These are phyloP conservation scores for Eulemur rufifrons DNA, from an alignment of 2,113 vertebrate species.

Conservation along the genomic window DNA sequence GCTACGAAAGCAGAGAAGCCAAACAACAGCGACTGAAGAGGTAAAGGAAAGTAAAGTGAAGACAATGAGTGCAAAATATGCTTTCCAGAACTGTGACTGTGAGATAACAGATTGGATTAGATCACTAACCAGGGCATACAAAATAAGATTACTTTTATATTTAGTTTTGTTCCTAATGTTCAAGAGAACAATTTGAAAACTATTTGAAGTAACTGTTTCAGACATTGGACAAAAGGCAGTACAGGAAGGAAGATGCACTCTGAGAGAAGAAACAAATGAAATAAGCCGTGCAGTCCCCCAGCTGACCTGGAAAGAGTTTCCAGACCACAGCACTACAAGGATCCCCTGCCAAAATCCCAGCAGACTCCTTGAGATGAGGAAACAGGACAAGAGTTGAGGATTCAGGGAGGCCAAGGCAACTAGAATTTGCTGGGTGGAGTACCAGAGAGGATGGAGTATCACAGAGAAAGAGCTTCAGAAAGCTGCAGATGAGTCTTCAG, in stretches of 20 bases:
- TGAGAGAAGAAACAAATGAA: background rate
- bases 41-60: background rate
- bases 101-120: background rate
- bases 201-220: background rate
- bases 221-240: too few relatives aligned
- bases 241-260: background rate
- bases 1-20: background rate
- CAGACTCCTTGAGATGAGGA: background rate
- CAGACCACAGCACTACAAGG: background rate
- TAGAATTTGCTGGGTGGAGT: background rate
- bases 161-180: background rate
- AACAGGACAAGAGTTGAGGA: background rate
- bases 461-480: background rate
- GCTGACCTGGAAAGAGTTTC: background rate
- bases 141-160: background rate
- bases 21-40: background rate
- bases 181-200: background rate
- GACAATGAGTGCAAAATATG: background rate
- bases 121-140: background rate
- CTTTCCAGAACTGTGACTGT: background rate
- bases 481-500: background rate
- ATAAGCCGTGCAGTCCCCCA: background rate
- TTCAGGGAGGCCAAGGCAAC: background rate
- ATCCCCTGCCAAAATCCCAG: background rate
- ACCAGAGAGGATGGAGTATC: background rate